Evolutionary conservation across 1,140 invertebrate genomes (phyloP).

Genomic region (Anastrepha obliqua): DNA sequence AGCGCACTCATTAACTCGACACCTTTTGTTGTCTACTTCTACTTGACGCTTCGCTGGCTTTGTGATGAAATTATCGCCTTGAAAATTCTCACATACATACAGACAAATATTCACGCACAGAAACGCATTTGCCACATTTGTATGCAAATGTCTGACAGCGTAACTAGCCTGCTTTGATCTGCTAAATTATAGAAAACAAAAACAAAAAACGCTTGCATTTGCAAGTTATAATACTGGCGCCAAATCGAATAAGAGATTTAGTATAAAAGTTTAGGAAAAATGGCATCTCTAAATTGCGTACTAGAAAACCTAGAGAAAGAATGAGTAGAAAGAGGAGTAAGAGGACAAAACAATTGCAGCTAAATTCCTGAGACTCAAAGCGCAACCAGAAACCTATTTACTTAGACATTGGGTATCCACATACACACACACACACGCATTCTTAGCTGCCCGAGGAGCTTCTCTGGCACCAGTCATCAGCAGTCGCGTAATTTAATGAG

Average conservation of each 20-base stretch:
- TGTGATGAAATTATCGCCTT: slow-evolving; percentile 41
- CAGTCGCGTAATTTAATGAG: slow-evolving; percentile 47
- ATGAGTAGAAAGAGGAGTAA: background rate
- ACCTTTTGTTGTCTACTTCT: slow-evolving; percentile 21
- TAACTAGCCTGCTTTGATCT: slow-evolving; percentile 1
- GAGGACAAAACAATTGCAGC: background rate
- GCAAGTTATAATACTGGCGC: background rate
- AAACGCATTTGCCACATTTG: background rate
- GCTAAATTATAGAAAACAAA: background rate
- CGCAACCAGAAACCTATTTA: background rate
- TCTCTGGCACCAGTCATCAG: slow-evolving; percentile 23
- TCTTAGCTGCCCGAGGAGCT: background rate
- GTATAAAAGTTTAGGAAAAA: background rate
- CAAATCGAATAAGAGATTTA: background rate
- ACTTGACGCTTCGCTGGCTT: background rate
- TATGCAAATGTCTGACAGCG: background rate
- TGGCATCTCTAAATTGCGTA: background rate
- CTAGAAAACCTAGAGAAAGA: background rate
- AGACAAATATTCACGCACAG: background rate
- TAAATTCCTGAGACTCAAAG: slow-evolving; percentile 13
- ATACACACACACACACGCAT: background rate
- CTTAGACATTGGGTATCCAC: background rate
- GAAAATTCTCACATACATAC: background rate
- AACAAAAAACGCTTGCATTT: background rate
- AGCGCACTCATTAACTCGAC: background rate